Percentiles rank a stretch among this genome's conserved stretches.
These are phyloP conservation scores for Halcyon chelicuti DNA, from an alignment of 2,797 vertebrate genomes.

Conservation along the genomic window DNA sequence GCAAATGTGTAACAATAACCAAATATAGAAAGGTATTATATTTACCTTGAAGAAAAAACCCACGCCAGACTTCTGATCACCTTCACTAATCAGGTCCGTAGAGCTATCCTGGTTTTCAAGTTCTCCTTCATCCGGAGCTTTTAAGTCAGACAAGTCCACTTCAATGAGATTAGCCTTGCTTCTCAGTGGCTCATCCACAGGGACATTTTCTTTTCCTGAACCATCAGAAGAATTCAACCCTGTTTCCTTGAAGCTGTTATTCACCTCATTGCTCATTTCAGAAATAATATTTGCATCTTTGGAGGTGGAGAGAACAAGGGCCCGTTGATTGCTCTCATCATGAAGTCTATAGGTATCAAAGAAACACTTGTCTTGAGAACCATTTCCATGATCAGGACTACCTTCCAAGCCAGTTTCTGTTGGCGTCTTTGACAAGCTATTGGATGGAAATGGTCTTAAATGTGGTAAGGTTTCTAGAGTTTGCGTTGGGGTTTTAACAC, in stretches of 20 bases:
- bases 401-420: constrained; percentile 57
- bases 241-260: constrained; percentile 55
- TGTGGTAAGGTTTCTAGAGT: constrained; percentile 81
- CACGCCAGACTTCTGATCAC: constrained; percentile 85
- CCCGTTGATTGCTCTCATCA: constrained; percentile 85
- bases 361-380: constrained; percentile 75
- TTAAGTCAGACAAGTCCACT: constrained; percentile 89
- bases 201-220: constrained; percentile 77
- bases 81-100: constrained; percentile 73
- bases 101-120: constrained; percentile 60
- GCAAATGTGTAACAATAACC: neutral
- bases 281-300: constrained; percentile 77
- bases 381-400: neutral
- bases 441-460: constrained; percentile 78
- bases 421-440: constrained; percentile 79
- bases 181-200: constrained; percentile 77
- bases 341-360: constrained; percentile 83
- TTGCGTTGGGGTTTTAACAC: constrained; percentile 86
- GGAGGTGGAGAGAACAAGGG: constrained; percentile 60
- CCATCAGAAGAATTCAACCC: constrained; percentile 58
- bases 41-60: constrained; percentile 96
- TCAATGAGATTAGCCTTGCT: constrained; percentile 90
- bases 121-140: constrained; percentile 77
- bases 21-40: neutral
- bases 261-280: constrained; percentile 78